phyloP scores from a whole-genome alignment of 2,113 vertebrate species.

The Talpa occidentalis region DNA sequence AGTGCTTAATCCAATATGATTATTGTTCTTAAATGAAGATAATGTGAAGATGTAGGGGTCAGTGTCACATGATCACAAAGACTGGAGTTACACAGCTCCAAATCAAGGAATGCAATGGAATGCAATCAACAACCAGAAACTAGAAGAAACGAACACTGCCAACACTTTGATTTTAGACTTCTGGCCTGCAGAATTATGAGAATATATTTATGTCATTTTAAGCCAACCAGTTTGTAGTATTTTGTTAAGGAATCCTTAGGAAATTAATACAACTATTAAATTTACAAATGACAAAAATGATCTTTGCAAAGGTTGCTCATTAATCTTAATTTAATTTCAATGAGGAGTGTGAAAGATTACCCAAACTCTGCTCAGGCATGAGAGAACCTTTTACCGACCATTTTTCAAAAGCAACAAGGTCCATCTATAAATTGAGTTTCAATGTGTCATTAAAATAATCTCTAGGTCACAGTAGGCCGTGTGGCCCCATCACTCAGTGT shows the following conservation, averaged over 20 bases:
- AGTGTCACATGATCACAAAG: background rate
- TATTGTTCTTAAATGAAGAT: background rate
- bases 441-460: background rate
- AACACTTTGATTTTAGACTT: background rate
- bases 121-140: background rate
- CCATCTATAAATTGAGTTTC: background rate
- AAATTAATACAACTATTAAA: background rate
- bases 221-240: background rate
- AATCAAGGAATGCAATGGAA: background rate
- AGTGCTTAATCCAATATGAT: background rate
- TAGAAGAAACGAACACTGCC: background rate
- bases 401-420: slow-evolving; percentile 15
- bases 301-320: background rate
- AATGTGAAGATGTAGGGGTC: background rate
- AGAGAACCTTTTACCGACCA: background rate
- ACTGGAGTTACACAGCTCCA: background rate
- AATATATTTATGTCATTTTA: background rate
- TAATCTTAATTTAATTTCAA: background rate
- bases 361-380: background rate
- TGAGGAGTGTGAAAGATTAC: background rate
- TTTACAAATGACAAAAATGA: slow-evolving; percentile 24
- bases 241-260: background rate
- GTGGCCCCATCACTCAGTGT: background rate
- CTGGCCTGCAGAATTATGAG: background rate
- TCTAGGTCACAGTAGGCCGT: background rate